Percentiles rank a stretch among this genome's conserved stretches.
Conservation (phyloP, 2,888 invertebrate genomes). For the Tetheella fluctuosa region DNA sequence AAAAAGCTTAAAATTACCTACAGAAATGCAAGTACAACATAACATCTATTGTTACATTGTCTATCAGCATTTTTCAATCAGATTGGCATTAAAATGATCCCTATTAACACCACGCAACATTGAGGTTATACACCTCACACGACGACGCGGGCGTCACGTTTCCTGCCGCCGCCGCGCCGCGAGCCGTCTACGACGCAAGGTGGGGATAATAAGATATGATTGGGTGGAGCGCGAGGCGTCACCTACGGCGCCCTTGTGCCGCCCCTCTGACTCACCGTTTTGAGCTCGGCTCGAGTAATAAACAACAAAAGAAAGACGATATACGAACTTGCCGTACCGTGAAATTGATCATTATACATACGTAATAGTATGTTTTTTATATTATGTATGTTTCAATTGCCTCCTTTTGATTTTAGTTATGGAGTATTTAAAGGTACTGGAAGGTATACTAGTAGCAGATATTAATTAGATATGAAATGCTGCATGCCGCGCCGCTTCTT, state of each 20-base stretch:
- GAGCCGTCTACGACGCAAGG: background rate
- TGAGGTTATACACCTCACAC: background rate
- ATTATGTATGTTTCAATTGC: slow-evolving; percentile 6
- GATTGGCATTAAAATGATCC: background rate
- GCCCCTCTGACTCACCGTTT: slow-evolving; percentile 11
- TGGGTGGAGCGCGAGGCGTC: background rate
- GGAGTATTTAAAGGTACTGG: background rate
- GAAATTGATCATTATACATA: slow-evolving; percentile 50
- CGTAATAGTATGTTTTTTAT: slow-evolving; percentile 38
- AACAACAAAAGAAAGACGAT: slow-evolving; percentile 44
- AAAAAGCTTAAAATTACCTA: background rate
- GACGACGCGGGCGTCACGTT: background rate
- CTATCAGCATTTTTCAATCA: background rate
- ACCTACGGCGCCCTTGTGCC: slow-evolving; percentile 6
- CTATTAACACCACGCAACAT: slow-evolving; percentile 3
- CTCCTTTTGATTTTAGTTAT: background rate
- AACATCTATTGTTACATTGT: background rate
- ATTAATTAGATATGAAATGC: background rate
- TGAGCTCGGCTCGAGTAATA: slow-evolving; percentile 23
- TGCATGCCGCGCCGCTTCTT: background rate
- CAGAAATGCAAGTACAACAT: background rate
- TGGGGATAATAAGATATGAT: background rate
- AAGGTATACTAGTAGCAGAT: background rate
- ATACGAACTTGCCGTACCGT: slow-evolving; percentile 37
- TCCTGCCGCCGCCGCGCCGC: too few relatives aligned